Percentiles rank a stretch among this genome's conserved stretches.
These are phyloP conservation scores for Vulpes ferrilata DNA, from an alignment of 2,113 vertebrate genomes.

Conservation along the genomic window DNA sequence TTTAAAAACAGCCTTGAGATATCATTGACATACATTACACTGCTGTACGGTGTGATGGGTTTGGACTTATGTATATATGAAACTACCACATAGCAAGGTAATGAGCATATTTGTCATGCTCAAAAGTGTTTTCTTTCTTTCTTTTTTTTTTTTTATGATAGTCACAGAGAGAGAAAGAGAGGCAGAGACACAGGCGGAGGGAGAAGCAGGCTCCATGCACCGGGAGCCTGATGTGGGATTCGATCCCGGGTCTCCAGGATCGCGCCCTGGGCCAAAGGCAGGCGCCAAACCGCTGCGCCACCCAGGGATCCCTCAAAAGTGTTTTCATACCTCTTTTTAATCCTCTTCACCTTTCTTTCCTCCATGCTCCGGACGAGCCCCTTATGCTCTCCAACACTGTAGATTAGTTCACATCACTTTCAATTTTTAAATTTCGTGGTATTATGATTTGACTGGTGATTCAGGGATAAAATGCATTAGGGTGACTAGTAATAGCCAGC, in stretches of 20 bases:
- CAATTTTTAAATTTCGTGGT: background rate
- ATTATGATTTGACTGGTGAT: background rate
- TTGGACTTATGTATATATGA: background rate
- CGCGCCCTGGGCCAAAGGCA: no score
- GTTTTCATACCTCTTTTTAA: background rate
- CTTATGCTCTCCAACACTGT: background rate
- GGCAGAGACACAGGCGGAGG: no score
- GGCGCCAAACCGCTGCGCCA: no score
- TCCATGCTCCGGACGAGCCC: background rate
- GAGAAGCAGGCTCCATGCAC: no score
- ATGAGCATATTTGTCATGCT: accelerated
- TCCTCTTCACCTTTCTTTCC: background rate
- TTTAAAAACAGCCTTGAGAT: background rate
- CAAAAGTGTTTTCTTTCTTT: background rate
- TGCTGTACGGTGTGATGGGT: background rate
- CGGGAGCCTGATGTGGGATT: no score
- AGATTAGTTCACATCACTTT: background rate
- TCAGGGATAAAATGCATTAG: background rate
- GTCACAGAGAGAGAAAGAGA: no score
- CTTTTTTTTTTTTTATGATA: no score
- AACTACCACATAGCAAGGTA: background rate
- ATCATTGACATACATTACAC: background rate
- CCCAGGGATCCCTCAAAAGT: no score
- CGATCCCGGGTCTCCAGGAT: no score
- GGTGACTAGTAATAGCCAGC: background rate